phyloP scores from a whole-genome alignment of 2,113 vertebrate genomes.

The Notiomystis cincta region DNA sequence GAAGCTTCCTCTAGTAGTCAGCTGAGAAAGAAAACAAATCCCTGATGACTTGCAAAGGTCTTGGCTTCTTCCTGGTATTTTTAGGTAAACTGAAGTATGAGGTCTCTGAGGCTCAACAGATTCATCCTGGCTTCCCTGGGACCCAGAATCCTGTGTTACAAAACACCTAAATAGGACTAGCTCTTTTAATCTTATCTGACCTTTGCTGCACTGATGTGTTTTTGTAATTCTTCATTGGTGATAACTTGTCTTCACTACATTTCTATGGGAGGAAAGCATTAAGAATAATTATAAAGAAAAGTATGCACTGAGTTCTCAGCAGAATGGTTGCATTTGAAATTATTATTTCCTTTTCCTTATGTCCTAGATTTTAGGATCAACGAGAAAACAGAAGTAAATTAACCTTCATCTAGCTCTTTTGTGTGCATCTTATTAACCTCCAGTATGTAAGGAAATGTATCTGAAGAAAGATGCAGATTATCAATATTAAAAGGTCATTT shows the following conservation, averaged over 20 bases:
- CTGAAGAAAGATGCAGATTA: neutral
- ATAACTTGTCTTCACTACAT: neutral
- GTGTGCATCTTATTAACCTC: neutral
- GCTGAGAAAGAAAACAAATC: neutral
- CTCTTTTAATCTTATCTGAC: neutral
- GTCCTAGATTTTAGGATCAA: neutral
- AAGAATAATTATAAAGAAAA: neutral
- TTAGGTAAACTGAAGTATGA: neutral
- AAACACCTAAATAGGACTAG: neutral
- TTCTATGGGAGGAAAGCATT: neutral
- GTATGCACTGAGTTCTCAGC: neutral
- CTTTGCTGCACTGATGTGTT: neutral
- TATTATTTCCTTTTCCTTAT: neutral
- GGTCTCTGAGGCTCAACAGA: neutral
- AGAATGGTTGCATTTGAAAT: neutral
- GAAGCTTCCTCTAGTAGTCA: neutral
- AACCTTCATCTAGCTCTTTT: neutral
- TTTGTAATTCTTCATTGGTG: neutral
- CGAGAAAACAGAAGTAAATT: neutral
- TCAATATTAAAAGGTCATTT: conserved; percentile 2
- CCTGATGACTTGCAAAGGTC: neutral
- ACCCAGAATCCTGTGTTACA: neutral
- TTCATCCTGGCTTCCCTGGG: neutral
- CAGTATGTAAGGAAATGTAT: neutral
- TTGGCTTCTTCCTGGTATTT: neutral